Conservation (phyloP, 2,888 invertebrate species). For the Lagria hirta region DNA sequence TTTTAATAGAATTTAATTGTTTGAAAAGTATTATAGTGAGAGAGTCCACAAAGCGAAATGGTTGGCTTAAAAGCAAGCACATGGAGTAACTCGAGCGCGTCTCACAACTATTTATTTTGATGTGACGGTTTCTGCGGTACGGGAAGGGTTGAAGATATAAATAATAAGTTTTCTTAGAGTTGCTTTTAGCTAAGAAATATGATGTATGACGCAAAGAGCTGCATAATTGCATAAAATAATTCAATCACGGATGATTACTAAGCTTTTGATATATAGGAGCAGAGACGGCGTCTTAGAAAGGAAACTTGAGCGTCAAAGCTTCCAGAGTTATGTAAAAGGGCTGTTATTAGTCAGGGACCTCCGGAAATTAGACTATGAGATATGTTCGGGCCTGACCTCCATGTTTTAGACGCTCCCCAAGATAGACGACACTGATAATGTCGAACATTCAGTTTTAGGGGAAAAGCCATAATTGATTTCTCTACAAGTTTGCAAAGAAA, state of each 20-base stretch:
- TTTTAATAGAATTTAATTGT: too few relatives aligned
- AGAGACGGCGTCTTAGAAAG: constrained; percentile 35
- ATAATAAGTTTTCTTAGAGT: too few relatives aligned
- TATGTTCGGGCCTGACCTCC: constrained; percentile 44
- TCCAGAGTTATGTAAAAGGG: constrained; percentile 44
- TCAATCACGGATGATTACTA: constrained; percentile 23
- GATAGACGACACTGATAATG: constrained; percentile 43
- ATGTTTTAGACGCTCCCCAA: constrained; percentile 38
- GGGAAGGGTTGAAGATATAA: too few relatives aligned
- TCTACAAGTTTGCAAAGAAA: too few relatives aligned
- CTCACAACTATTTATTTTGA: too few relatives aligned
- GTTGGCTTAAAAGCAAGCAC: too few relatives aligned
- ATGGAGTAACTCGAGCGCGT: too few relatives aligned
- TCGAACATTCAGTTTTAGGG: constrained; percentile 39
- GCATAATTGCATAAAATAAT: constrained; percentile 20
- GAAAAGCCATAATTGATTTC: constrained; percentile 16
- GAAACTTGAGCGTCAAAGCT: constrained; percentile 35
- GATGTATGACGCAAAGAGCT: constrained; percentile 14
- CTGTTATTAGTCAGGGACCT: constrained; percentile 46
- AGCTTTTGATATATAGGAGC: constrained; percentile 18
- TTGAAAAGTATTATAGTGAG: too few relatives aligned
- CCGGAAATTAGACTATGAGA: constrained; percentile 48
- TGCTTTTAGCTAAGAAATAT: too few relatives aligned
- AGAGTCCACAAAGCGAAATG: too few relatives aligned
- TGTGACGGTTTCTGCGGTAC: too few relatives aligned